Conservation (phyloP, 1,140 invertebrate genomes). For the Bradynema listronoti region DNA sequence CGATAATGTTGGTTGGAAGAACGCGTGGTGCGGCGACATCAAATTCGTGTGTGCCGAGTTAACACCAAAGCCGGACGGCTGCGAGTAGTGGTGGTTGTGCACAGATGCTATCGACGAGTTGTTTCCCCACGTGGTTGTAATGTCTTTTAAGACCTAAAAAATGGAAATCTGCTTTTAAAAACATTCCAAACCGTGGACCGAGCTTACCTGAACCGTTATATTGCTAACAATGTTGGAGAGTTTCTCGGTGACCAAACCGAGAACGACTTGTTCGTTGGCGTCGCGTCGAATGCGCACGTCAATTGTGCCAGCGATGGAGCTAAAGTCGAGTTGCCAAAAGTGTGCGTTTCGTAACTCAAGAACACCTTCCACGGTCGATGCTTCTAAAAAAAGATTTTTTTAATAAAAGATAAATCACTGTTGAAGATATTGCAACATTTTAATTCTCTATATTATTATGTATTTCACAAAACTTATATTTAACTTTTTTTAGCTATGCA, state of each 20-base stretch:
- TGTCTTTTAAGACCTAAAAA: slow-evolving; percentile 26
- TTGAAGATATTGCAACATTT: slow-evolving; percentile 61
- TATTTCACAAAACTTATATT: no score
- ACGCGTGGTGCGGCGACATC: neutral
- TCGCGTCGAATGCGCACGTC: slow-evolving; percentile 62
- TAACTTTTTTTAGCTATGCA: no score
- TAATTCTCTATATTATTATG: no score
- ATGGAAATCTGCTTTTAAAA: neutral
- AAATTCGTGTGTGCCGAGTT: neutral
- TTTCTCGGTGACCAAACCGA: slow-evolving; percentile 64
- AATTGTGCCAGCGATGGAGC: slow-evolving; percentile 57
- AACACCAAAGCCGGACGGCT: neutral
- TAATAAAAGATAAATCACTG: slow-evolving; percentile 8
- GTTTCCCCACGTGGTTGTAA: slow-evolving; percentile 22
- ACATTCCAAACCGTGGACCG: neutral
- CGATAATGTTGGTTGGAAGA: neutral
- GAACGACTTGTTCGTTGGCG: slow-evolving; percentile 67
- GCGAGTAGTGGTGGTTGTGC: slow-evolving; percentile 2
- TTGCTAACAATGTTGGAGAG: slow-evolving; percentile 63
- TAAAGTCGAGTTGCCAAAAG: slow-evolving; percentile 70
- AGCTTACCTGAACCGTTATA: slow-evolving; percentile 61
- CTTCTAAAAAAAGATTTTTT: no score
- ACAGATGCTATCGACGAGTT: neutral
- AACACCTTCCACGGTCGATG: slow-evolving; percentile 68
- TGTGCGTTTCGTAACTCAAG: slow-evolving; percentile 68